A percentile compares a stretch with the other conserved stretches of the same genome.
Evolutionary conservation across 2,113 vertebrate species (phyloP).

Genomic region (Enhydra lutris): DNA sequence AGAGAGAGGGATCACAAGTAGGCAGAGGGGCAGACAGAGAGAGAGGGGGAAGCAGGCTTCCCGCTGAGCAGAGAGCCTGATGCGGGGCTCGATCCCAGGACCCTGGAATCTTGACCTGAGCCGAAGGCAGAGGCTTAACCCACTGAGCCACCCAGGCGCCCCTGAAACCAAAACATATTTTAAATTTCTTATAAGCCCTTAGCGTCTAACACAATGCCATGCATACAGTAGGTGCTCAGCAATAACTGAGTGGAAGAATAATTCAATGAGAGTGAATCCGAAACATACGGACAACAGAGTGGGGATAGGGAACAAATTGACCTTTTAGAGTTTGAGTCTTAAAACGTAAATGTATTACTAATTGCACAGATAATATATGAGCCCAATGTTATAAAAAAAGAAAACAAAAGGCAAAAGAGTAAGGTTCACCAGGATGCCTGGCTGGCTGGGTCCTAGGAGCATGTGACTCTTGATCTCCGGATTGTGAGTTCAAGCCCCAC

Average conservation of each 20-base stretch:
- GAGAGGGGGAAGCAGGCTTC: no score
- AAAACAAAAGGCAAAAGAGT: neutral
- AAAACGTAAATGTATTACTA: neutral
- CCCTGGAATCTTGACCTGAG: no score
- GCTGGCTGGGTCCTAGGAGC: neutral
- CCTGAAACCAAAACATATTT: neutral
- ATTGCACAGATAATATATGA: neutral
- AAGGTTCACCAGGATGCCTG: neutral
- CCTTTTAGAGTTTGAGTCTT: neutral
- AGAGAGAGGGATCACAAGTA: no score
- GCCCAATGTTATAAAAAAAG: neutral
- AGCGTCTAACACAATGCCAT: neutral
- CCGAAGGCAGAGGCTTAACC: no score
- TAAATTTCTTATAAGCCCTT: neutral
- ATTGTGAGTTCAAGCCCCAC: neutral
- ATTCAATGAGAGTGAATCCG: neutral
- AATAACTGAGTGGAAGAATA: neutral
- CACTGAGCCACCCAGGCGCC: no score
- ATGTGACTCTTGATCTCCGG: neutral
- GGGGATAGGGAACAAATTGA: neutral
- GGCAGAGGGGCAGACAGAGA: no score
- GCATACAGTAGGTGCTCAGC: neutral
- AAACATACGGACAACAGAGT: neutral
- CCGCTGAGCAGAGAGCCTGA: no score
- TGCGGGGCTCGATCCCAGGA: no score